These are phyloP conservation scores for Macrobrachium nipponense DNA, from an alignment of 1,140 invertebrate genomes.

Conservation along the genomic window DNA sequence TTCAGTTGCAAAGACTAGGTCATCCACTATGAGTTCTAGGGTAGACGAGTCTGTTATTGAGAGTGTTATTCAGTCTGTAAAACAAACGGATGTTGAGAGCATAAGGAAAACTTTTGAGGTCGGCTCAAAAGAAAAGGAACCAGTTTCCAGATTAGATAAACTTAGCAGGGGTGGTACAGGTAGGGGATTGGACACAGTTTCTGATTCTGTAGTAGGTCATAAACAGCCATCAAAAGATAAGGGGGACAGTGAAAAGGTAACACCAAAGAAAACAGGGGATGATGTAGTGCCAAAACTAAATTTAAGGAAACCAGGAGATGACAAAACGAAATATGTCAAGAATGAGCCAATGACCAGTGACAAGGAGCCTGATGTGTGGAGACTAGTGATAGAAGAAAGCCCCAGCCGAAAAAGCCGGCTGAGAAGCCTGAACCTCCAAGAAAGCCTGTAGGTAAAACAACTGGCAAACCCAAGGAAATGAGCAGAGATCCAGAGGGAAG, in stretches of 20 bases:
- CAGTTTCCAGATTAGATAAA: too few species aligned
- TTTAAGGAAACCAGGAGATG: not conserved
- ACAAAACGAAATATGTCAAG: not conserved
- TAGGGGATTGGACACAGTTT: too few species aligned
- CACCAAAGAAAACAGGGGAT: not conserved
- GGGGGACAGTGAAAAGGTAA: not conserved
- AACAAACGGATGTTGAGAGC: too few species aligned
- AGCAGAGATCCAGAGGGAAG: not conserved
- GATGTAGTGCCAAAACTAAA: conserved; percentile 9
- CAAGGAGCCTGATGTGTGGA: too few species aligned
- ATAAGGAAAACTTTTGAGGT: not conserved
- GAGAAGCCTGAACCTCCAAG: too few species aligned
- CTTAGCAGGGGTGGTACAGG: too few species aligned
- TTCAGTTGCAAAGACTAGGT: not conserved
- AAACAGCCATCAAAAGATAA: not conserved
- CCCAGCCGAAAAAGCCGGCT: too few species aligned
- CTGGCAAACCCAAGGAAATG: not conserved
- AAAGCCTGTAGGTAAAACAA: too few species aligned
- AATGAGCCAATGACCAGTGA: too few species aligned
- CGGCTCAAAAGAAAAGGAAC: conserved; percentile 1
- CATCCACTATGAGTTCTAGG: not conserved
- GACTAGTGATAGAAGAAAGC: too few species aligned
- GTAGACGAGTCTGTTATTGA: too few species aligned
- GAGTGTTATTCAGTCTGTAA: too few species aligned
- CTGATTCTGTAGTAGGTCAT: not conserved